Percentiles rank a stretch among this genome's conserved stretches.
Evolutionary conservation across 2,797 vertebrate species (phyloP).

Genomic region (Dicrostonyx torquatus): DNA sequence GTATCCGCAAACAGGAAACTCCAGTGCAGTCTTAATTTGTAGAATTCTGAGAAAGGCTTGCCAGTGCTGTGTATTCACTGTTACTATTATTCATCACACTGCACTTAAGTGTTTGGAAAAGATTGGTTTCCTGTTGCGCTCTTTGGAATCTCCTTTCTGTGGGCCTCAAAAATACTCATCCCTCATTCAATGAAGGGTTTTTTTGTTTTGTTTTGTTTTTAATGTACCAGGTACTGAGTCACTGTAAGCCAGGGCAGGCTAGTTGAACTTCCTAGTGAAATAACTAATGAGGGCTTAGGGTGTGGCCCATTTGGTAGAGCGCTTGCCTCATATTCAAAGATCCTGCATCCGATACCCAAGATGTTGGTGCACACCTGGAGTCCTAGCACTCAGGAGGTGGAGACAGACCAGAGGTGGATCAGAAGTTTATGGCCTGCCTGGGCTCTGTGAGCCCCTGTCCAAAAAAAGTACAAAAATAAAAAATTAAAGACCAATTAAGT

Average conservation of each 20-base stretch:
- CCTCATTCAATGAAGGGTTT: not conserved
- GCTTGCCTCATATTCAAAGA: not conserved
- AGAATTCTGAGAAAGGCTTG: constrained; percentile 44
- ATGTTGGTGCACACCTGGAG: not conserved
- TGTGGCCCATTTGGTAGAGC: not conserved
- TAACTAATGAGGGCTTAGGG: no score
- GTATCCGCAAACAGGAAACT: not conserved
- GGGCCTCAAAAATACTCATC: constrained; percentile 12
- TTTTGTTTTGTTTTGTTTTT: not conserved
- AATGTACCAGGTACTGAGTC: not conserved
- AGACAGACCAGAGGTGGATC: not conserved
- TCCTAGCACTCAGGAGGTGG: not conserved
- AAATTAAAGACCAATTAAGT: not conserved
- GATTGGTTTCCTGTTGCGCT: constrained; percentile 29
- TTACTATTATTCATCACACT: not conserved
- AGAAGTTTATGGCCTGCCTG: not conserved
- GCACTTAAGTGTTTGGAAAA: not conserved
- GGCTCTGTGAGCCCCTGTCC: not conserved
- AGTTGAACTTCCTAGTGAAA: constrained; percentile 4
- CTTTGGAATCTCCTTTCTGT: constrained; percentile 1
- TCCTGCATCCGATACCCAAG: not conserved
- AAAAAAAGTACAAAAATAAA: not conserved
- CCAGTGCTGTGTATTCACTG: no score
- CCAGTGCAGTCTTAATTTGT: constrained; percentile 46
- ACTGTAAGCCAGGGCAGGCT: not conserved